phyloP scores from a whole-genome alignment of 2,113 vertebrate genomes.

The Micromys minutus region DNA sequence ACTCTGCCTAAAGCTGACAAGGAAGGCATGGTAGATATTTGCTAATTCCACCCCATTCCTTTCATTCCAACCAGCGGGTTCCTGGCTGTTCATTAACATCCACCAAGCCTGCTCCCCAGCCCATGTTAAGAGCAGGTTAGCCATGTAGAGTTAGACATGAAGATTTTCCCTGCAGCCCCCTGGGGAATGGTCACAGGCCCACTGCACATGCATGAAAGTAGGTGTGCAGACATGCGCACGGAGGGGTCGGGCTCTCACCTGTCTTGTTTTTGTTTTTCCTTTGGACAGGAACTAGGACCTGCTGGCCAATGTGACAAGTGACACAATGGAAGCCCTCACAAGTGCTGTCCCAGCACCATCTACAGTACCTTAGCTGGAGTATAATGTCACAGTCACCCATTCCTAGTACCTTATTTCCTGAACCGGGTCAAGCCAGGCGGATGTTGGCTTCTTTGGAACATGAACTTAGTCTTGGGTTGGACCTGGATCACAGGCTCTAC shows the following conservation, averaged over 20 bases:
- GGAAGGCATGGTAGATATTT: background rate
- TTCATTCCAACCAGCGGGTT: conserved; percentile 49
- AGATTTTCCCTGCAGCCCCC: background rate
- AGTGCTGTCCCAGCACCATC: too few relatives aligned
- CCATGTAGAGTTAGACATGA: too few relatives aligned
- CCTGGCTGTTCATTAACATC: conserved; percentile 69
- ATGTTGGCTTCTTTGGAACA: background rate
- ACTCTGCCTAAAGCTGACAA: background rate
- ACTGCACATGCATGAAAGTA: rapidly evolving
- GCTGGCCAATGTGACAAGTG: background rate
- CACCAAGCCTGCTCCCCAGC: background rate
- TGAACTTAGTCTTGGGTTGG: background rate
- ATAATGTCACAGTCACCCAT: background rate
- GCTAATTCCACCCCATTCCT: conserved; percentile 40
- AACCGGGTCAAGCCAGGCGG: background rate
- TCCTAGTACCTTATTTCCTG: background rate
- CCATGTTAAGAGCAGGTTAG: background rate
- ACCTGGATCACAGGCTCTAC: background rate
- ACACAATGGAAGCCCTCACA: background rate
- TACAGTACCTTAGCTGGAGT: too few relatives aligned
- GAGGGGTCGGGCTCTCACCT: background rate
- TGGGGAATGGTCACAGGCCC: background rate
- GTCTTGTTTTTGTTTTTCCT: background rate
- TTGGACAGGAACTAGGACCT: background rate
- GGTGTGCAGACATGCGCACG: background rate